These are phyloP conservation scores for Aspiorhynchus laticeps DNA, from an alignment of 2,113 vertebrate genomes.

Conservation along the genomic window DNA sequence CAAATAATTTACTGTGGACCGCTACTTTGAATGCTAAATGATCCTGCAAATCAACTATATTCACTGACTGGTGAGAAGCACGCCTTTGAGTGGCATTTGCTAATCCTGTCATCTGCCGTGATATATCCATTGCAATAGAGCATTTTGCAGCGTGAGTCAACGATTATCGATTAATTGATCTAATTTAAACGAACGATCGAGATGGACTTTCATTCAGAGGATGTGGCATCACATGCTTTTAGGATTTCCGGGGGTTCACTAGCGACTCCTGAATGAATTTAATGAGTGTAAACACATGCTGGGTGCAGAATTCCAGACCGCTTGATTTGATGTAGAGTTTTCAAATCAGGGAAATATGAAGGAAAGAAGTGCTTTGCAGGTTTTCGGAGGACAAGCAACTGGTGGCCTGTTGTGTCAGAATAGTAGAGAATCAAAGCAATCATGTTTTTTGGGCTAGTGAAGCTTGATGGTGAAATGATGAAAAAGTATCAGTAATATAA, in stretches of 20 bases:
- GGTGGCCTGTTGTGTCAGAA: not conserved
- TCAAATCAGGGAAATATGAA: not conserved
- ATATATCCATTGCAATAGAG: too few species aligned
- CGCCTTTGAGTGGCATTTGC: too few species aligned
- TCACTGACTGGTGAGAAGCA: too few species aligned
- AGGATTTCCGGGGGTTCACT: slow-evolving; percentile 1
- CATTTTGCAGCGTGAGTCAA: too few species aligned
- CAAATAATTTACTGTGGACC: too few species aligned
- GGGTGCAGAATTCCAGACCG: not conserved
- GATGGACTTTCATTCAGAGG: too few species aligned
- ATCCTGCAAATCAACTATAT: too few species aligned
- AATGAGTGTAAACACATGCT: not conserved
- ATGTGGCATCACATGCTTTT: too few species aligned
- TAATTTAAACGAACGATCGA: too few species aligned
- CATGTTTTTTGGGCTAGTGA: not conserved
- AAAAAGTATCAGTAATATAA: not conserved
- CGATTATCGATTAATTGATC: too few species aligned
- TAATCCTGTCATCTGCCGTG: too few species aligned
- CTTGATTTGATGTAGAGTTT: not conserved
- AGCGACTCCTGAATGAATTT: not conserved
- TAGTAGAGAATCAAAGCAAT: not conserved
- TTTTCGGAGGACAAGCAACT: not conserved
- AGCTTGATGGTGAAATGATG: not conserved
- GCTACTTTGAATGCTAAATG: too few species aligned
- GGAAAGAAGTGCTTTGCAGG: not conserved